These are phyloP conservation scores for Choloepus didactylus DNA, from an alignment of 2,797 vertebrate genomes.

Conservation along the genomic window DNA sequence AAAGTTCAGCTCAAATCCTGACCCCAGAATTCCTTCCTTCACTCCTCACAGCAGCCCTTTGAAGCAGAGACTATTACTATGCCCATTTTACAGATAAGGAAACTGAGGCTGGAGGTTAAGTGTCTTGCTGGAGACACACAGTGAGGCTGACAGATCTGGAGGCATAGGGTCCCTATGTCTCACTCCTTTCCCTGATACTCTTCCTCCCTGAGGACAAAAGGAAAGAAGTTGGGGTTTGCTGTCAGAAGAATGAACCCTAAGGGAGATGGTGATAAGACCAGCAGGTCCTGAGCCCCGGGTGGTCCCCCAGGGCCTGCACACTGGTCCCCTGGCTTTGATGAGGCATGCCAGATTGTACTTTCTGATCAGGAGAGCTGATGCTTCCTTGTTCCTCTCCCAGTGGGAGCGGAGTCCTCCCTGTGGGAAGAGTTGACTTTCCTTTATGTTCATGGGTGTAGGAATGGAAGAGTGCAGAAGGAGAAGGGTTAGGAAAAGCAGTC, in stretches of 20 bases:
- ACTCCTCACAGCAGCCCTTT: not conserved
- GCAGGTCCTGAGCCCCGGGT: not conserved
- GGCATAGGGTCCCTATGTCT: not conserved
- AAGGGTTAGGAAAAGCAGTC: not conserved
- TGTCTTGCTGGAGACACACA: not conserved
- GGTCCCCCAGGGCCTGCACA: not conserved
- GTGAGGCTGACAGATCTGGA: not conserved
- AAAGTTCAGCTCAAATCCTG: not conserved
- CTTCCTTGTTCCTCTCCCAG: not conserved
- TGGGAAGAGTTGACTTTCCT: not conserved
- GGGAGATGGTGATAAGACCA: not conserved
- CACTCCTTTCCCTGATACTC: fast-evolving
- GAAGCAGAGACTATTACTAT: not conserved
- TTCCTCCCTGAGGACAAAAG: not conserved
- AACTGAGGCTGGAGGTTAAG: not conserved
- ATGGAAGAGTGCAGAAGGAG: not conserved
- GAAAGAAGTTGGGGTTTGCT: not conserved
- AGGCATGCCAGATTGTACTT: not conserved
- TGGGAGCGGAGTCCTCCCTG: not conserved
- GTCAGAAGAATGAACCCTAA: not conserved
- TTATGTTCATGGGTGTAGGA: not conserved
- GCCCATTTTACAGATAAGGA: not conserved
- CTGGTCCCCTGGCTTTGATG: not conserved
- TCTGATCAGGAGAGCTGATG: not conserved
- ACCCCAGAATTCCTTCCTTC: not conserved